Evolutionary conservation across 2,888 invertebrate species (phyloP).

Genomic region (Adelphocoris suturalis): DNA sequence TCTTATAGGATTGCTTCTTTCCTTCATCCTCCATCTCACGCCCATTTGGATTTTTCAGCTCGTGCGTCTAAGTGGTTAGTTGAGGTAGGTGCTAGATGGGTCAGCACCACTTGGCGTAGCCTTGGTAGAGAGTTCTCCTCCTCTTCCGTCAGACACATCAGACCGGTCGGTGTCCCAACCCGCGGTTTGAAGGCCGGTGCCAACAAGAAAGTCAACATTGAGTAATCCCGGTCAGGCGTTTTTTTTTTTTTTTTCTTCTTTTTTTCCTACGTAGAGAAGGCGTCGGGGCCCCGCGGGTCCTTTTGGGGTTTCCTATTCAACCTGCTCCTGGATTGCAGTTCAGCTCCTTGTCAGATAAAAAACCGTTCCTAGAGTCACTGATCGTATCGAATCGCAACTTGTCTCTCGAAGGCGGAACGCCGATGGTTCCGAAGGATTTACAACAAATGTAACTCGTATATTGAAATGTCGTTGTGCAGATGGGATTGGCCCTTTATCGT

Average conservation of each 20-base stretch:
- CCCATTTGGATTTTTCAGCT: no score
- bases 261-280: conserved; percentile 9
- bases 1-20: no score
- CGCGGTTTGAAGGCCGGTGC: conserved; percentile 60
- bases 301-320: conserved; percentile 44
- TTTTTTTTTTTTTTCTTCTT: not conserved
- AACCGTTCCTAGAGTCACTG: not conserved
- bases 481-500: not conserved
- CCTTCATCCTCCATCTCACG: no score
- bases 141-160: conserved; percentile 59
- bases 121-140: conserved; percentile 13
- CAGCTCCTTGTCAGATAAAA: conserved; percentile 3
- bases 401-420: not conserved
- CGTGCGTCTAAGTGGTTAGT: no score
- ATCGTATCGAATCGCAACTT: conserved; percentile 47
- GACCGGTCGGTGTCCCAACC: conserved; percentile 60
- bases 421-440: not conserved
- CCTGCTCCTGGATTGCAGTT: conserved; percentile 40
- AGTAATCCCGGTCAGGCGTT: conserved; percentile 63
- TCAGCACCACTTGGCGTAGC: not conserved
- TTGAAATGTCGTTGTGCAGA: not conserved
- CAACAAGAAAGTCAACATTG: conserved; percentile 63
- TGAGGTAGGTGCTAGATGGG: not conserved
- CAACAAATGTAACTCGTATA: not conserved
- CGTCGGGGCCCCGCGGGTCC: not conserved